These are phyloP conservation scores for Drosophila nebulosa DNA, from an alignment of 1,140 invertebrate genomes.

Conservation along the genomic window DNA sequence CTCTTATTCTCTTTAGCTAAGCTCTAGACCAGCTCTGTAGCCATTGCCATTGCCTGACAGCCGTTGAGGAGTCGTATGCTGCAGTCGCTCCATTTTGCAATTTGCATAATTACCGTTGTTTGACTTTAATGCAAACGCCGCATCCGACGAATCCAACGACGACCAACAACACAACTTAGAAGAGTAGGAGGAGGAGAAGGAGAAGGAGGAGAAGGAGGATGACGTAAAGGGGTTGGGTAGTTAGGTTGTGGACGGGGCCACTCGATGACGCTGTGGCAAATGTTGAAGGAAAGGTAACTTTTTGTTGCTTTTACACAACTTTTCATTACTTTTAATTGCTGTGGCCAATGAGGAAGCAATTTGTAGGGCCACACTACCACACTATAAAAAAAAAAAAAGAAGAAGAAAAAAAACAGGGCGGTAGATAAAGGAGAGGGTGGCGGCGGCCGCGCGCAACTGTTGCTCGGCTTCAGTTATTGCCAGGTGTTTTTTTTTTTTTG, in stretches of 20 bases:
- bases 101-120: slow-evolving; percentile 79
- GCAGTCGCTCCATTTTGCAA: slow-evolving; percentile 68
- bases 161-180: not conserved
- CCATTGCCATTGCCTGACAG: slow-evolving; percentile 28
- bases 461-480: slow-evolving; percentile 27
- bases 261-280: slow-evolving; percentile 9
- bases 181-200: not conserved
- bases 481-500: slow-evolving; percentile 11
- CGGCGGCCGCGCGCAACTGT: slow-evolving; percentile 30
- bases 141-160: slow-evolving; percentile 58
- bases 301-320: slow-evolving; percentile 52
- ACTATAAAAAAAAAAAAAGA: too few species aligned
- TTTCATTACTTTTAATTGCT: slow-evolving; percentile 77
- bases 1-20: not conserved
- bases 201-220: not conserved
- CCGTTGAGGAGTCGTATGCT: slow-evolving; percentile 17
- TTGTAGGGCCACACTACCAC: slow-evolving; percentile 56
- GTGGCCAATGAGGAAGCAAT: slow-evolving; percentile 77
- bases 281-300: slow-evolving; percentile 12
- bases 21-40: slow-evolving; percentile 6
- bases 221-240: too few species aligned
- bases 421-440: not conserved
- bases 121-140: slow-evolving; percentile 66
- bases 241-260: not conserved
- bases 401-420: not conserved